Percentiles rank a stretch among this genome's conserved stretches.
phyloP scores from a whole-genome alignment of 2,888 invertebrate genomes.

The Deroplatys truncata region DNA sequence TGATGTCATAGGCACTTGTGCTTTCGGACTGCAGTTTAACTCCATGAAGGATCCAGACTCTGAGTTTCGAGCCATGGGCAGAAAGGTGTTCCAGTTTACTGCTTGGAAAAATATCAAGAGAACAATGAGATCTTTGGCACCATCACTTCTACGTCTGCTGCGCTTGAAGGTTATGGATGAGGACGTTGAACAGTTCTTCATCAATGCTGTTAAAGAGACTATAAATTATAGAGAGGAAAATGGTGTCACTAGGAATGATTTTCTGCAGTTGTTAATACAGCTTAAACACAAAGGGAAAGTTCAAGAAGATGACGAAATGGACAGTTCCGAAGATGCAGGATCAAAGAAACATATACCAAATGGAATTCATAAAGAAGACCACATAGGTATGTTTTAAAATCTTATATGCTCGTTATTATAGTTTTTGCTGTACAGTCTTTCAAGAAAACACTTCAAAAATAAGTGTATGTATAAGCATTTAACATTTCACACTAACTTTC shows the following conservation, averaged over 20 bases:
- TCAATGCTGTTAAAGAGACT: background rate
- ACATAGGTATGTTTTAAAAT: background rate
- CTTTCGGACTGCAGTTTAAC: background rate
- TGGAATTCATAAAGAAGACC: background rate
- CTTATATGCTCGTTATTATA: background rate
- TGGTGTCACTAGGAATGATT: background rate
- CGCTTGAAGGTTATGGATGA: background rate
- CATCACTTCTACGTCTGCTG: background rate
- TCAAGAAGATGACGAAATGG: background rate
- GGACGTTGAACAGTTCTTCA: background rate
- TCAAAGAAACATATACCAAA: background rate
- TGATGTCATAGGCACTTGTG: slow-evolving; percentile 2
- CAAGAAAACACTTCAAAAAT: too few species aligned
- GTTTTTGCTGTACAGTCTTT: background rate
- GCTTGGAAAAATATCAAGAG: background rate
- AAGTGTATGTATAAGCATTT: too few species aligned
- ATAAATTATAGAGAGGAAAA: background rate
- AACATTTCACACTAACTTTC: too few species aligned
- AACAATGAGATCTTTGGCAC: background rate
- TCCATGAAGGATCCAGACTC: slow-evolving; percentile 6
- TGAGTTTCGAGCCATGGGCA: background rate
- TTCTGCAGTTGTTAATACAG: slow-evolving; percentile 1
- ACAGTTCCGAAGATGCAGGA: background rate
- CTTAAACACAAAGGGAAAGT: background rate
- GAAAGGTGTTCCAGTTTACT: background rate